A percentile compares a stretch with the other conserved stretches of the same genome.
phyloP scores from a whole-genome alignment of 2,888 invertebrate genomes.

The Cetonia aurata region DNA sequence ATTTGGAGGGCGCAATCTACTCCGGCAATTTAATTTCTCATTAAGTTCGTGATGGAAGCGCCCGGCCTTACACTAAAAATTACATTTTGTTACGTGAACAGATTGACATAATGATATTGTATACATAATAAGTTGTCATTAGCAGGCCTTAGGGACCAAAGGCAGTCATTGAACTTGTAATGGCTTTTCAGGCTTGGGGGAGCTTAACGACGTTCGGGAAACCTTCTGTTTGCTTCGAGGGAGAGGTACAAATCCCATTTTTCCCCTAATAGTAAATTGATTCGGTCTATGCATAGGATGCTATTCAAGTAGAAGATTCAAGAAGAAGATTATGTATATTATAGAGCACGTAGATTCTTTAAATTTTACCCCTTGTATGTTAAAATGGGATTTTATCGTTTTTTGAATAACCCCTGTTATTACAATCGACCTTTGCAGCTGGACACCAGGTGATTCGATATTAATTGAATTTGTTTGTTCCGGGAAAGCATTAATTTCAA shows the following conservation, averaged over 20 bases:
- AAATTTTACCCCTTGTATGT: no score
- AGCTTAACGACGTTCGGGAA: slow-evolving; percentile 11
- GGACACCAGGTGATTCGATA: no score
- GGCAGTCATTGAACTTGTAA: slow-evolving; percentile 32
- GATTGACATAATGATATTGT: slow-evolving; percentile 31
- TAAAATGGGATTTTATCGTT: no score
- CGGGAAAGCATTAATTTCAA: no score
- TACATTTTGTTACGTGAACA: not conserved
- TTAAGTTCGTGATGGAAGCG: slow-evolving; percentile 12
- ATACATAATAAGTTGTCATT: slow-evolving; percentile 33
- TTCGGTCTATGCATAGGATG: no score
- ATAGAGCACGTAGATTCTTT: no score
- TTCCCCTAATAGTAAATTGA: no score
- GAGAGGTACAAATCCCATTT: not conserved
- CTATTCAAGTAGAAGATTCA: no score
- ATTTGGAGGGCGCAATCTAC: not conserved
- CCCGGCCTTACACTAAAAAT: not conserved
- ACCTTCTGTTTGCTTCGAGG: not conserved
- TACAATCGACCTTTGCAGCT: no score
- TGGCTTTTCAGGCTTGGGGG: slow-evolving; percentile 16
- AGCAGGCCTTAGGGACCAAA: slow-evolving; percentile 32
- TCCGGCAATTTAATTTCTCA: slow-evolving; percentile 15
- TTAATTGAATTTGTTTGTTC: no score
- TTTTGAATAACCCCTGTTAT: no score
- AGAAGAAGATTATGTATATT: no score